phyloP scores from a whole-genome alignment of 2,797 vertebrate species.

The Sarcophilus harrisii region DNA sequence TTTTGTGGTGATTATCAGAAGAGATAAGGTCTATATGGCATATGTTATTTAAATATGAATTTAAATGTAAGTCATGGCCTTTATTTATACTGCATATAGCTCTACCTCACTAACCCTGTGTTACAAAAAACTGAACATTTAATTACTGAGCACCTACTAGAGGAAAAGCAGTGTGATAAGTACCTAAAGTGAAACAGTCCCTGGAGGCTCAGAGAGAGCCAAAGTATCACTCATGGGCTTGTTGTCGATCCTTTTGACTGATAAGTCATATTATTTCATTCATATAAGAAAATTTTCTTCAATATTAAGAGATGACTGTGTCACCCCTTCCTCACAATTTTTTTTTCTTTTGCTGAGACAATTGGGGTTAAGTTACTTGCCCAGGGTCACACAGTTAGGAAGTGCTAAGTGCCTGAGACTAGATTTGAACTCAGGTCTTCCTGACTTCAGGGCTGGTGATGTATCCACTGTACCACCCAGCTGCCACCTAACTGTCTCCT shows the following conservation, averaged over 20 bases:
- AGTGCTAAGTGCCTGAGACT: too few relatives aligned
- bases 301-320: not conserved
- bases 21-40: not conserved
- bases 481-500: too few relatives aligned
- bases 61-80: not conserved
- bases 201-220: not conserved
- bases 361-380: too few relatives aligned
- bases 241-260: not conserved
- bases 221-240: not conserved
- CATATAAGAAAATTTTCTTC: not conserved
- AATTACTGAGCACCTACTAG: not conserved
- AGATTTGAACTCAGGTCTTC: too few relatives aligned
- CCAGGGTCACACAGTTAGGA: too few relatives aligned
- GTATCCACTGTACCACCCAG: too few relatives aligned
- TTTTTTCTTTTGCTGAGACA: too few relatives aligned
- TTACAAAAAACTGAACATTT: not conserved
- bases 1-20: not conserved
- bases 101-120: not conserved
- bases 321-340: too few relatives aligned
- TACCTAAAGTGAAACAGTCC: not conserved
- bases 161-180: not conserved
- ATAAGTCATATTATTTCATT: not conserved
- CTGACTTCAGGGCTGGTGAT: too few relatives aligned
- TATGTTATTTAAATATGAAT: not conserved
- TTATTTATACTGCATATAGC: not conserved